These are phyloP conservation scores for Spongilla lacustris DNA, from an alignment of 37 sponge, comb jelly and placozoan species.

Conservation along the genomic window DNA sequence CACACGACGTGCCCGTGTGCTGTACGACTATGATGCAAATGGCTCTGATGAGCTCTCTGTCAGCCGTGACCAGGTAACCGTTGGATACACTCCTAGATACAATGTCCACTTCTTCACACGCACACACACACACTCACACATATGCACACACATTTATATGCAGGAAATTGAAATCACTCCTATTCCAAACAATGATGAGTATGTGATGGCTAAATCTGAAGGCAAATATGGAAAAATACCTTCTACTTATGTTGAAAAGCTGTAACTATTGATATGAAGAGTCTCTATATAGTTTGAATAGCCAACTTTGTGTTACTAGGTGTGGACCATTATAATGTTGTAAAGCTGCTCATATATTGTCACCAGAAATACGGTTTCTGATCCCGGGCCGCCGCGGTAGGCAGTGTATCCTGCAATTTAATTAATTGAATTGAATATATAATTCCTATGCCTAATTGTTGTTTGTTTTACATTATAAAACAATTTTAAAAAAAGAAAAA, in stretches of 20 bases:
- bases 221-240: slow-evolving; percentile 66
- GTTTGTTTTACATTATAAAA: too few species aligned
- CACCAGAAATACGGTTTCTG: too few species aligned
- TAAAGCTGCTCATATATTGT: neutral
- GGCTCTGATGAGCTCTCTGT: slow-evolving; percentile 56
- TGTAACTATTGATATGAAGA: slow-evolving; percentile 22
- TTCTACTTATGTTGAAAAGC: slow-evolving; percentile 53
- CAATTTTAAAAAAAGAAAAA: too few species aligned
- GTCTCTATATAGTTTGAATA: neutral
- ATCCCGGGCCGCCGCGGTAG: too few species aligned
- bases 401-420: too few species aligned
- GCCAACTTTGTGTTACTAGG: neutral
- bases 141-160: neutral
- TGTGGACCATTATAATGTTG: neutral
- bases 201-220: slow-evolving; percentile 43
- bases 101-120: too few species aligned
- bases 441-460: too few species aligned
- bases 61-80: slow-evolving; percentile 40
- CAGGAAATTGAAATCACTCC: slow-evolving; percentile 49
- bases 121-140: neutral
- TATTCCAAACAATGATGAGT: slow-evolving; percentile 59
- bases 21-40: slow-evolving; percentile 76
- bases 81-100: too few species aligned
- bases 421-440: too few species aligned
- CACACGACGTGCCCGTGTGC: slow-evolving; percentile 47